phyloP scores from a whole-genome alignment of 2,113 vertebrate species.

The Arenaria interpres region DNA sequence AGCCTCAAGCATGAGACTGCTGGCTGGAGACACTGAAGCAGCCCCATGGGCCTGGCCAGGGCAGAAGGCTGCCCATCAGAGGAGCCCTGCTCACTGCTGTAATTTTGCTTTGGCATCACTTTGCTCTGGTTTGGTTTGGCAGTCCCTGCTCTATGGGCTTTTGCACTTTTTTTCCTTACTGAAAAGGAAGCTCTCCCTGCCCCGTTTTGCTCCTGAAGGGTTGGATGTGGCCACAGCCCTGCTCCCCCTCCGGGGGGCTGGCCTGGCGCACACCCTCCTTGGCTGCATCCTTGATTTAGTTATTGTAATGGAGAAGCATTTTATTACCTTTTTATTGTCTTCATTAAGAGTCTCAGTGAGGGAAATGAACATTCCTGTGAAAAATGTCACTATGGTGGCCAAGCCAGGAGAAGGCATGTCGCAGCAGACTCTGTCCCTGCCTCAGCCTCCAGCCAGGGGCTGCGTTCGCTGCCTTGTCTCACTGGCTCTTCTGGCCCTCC shows the following conservation, averaged over 20 bases:
- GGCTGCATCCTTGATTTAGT: background rate
- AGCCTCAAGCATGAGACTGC: background rate
- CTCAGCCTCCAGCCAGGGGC: fast-evolving
- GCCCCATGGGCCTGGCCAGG: background rate
- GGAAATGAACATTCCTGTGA: background rate
- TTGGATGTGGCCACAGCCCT: background rate
- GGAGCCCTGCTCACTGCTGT: fast-evolving
- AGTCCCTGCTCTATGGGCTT: background rate
- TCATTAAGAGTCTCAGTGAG: background rate
- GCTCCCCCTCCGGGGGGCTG: background rate
- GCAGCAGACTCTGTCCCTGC: background rate
- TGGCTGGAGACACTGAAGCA: background rate
- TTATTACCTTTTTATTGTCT: background rate
- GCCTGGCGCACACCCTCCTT: background rate
- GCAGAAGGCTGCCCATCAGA: background rate
- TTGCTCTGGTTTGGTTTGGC: background rate
- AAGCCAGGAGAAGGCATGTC: background rate
- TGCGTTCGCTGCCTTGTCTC: background rate
- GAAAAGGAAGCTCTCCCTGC: background rate
- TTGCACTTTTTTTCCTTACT: background rate
- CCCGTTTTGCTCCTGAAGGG: background rate
- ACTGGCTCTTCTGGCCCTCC: background rate
- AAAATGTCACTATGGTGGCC: background rate
- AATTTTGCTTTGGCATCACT: background rate
- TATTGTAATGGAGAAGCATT: background rate